Conservation (phyloP, 2,888 invertebrate genomes). For the Trissonchulus sp. region DNA sequence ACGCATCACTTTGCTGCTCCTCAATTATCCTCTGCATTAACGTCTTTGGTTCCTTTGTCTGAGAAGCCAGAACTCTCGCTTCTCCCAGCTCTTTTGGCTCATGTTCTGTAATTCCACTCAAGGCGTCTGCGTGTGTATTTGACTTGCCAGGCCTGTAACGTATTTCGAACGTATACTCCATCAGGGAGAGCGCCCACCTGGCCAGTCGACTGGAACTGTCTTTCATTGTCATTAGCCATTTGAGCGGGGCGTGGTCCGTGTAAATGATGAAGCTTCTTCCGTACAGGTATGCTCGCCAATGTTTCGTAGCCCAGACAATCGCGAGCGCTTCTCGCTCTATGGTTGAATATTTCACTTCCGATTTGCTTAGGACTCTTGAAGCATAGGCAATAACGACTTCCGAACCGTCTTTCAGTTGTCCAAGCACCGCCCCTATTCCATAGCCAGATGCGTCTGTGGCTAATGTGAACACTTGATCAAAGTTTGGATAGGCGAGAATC, state of each 20-base stretch:
- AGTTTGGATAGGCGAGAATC: slow-evolving; percentile 37
- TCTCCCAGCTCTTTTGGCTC: too few relatives aligned
- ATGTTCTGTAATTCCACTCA: slow-evolving; percentile 47
- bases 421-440: slow-evolving; percentile 41
- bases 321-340: slow-evolving; percentile 40
- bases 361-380: slow-evolving; percentile 36
- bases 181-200: slow-evolving; percentile 56
- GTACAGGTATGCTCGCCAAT: slow-evolving; percentile 29
- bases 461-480: slow-evolving; percentile 34
- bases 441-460: slow-evolving; percentile 39
- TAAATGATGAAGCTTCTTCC: slow-evolving; percentile 24
- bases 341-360: slow-evolving; percentile 38
- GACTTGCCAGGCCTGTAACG: slow-evolving; percentile 52
- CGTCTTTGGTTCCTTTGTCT: not conserved
- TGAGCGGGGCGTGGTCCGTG: slow-evolving; percentile 33
- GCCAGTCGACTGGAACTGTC: slow-evolving; percentile 53
- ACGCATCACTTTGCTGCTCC: not conserved
- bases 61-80: not conserved
- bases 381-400: slow-evolving; percentile 39
- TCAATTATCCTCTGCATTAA: not conserved
- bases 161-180: slow-evolving; percentile 51
- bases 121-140: slow-evolving; percentile 53
- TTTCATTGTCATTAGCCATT: slow-evolving; percentile 45
- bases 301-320: slow-evolving; percentile 35
- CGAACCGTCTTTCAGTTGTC: slow-evolving; percentile 34